Base-by-base conservation (phyloP, 64 coral and sea anemone species). In the Montipora sp. region DNA sequence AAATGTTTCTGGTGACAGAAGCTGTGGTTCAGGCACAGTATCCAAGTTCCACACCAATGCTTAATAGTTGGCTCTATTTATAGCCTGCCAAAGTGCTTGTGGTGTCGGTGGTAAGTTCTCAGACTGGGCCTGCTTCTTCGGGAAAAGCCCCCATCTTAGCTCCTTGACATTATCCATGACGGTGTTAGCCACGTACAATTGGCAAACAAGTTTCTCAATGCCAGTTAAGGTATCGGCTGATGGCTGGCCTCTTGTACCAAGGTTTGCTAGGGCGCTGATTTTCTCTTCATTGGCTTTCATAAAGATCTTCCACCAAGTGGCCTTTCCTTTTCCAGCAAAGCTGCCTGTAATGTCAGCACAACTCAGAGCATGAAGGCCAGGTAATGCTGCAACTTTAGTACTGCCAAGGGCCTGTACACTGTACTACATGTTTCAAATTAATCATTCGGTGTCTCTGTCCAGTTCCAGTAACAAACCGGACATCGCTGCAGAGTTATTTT, bases 31-130 rank as follows among this genome's bases (percentile, higher is more conserved):
- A 51, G 46, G 46, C 58, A 80, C 77, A 8, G 46, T 21, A 18
- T 67, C 77, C 19, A 53, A 16, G 44, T 58, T 47, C 88, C 80
- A 92, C 48, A 92, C 80, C 68, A 83, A 48, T 36, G 47, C 79
- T 77, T 92, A 80, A 65, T 92, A 92, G 51, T 92, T 80, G 4
- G 68, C 48, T 43, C 90, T 82, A 0, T 75, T 74, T 2, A 92
- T 47, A 59, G 47, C 79, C 81, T 92, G 75, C 11, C n/a, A 12
- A 61, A 92, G 80, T 19, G 79, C 79, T 13, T 67, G n/a, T 59
- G 16, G 46, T 58, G 90, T 92, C 15, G 79, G 90, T 16, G 90
- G 90, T 59, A 92, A 70, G 4, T 70, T 82, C 88, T 90, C 88
- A 45, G 88, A 89, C 84, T 88, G 73, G 18, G 77, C 43, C 47